Base-by-base conservation (phyloP, 2,113 vertebrate species). In the Pseudolaguvia tuberculata region DNA sequence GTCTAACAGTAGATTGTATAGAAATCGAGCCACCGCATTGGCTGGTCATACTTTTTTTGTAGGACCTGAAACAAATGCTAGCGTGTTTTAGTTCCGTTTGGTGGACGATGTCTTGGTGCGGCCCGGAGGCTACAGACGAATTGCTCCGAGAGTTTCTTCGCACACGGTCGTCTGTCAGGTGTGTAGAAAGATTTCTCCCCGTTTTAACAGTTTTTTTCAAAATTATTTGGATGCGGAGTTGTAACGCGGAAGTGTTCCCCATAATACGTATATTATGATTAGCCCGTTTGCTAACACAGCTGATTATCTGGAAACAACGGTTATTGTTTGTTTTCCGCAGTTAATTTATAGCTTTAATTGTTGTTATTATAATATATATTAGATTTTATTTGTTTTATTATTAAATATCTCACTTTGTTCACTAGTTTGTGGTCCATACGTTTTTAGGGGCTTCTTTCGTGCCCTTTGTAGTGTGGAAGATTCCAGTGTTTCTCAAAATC, bases 61-160 rank as follows among this genome's bases (percentile, higher is more conserved):
- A 86, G 84, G 70, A 25, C n/a, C 78, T 84, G 85, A 72, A 82
- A n/a, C 21, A 2, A 39, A 0, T 1, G 10, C 45, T 8, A 15
- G 11, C 0, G 29, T 21, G 27, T 12, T 62, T 72, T 1, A 42
- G 90, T 91, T 88, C 90, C 89, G 72, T n/a, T 11, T 2, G 55
- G 47, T 84, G 79, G 78, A 92, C 55, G 25, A 81, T 92, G 90
- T 84, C 86, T 85, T 87, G 87, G 86, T 85, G 66, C 73, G 78
- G 86, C 82, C 79, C 83, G 15, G 83, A 88, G 39, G 85, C 83
- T 79, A 87, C 90, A 1, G 90, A 91, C 88, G 88, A 90, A 85
- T 87, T 92, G 63, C 70, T 92, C 29, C 87, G 87, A 69, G 88
- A 93, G 79, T 88, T 93, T 57, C 81, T 94, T 82, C 89, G 90